A percentile compares a stretch with the other conserved stretches of the same genome.
Evolutionary conservation across 2,888 invertebrate species (phyloP).

Genomic region (Dermolepida albohirtum): DNA sequence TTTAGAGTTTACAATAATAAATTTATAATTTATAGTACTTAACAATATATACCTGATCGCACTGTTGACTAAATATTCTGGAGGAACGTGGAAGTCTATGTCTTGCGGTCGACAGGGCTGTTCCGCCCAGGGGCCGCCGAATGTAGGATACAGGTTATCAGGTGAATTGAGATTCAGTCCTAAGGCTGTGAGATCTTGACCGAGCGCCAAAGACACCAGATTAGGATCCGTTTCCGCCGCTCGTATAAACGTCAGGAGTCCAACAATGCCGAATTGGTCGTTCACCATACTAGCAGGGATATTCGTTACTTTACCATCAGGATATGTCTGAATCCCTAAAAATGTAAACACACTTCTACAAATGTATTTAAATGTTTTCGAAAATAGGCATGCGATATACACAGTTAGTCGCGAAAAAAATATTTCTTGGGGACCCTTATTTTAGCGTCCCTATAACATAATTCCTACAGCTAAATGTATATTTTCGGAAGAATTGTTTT

Average conservation of each 20-base stretch:
- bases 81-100: constrained; percentile 97
- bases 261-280: constrained; percentile 99
- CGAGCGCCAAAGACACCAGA: constrained; percentile 95
- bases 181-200: constrained; percentile 97
- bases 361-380: not conserved
- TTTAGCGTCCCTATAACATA: no score
- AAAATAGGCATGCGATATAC: not conserved
- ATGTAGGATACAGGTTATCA: constrained; percentile 97
- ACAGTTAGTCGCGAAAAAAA: no score
- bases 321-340: constrained; percentile 91
- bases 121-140: constrained; percentile 99
- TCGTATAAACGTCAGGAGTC: constrained; percentile 96
- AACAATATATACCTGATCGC: constrained; percentile 76
- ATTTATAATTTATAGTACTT: no score
- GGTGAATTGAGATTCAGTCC: constrained; percentile 98
- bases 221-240: constrained; percentile 98
- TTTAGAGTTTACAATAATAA: no score
- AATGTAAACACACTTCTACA: not conserved
- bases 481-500: no score
- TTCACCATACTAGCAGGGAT: constrained; percentile 99
- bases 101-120: constrained; percentile 98
- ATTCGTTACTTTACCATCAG: constrained; percentile 98
- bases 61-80: constrained; percentile 98
- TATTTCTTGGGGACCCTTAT: no score
- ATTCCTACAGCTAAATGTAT: no score